Evolutionary conservation across 2,888 invertebrate genomes (phyloP).

Genomic region (Limulus polyphemus): DNA sequence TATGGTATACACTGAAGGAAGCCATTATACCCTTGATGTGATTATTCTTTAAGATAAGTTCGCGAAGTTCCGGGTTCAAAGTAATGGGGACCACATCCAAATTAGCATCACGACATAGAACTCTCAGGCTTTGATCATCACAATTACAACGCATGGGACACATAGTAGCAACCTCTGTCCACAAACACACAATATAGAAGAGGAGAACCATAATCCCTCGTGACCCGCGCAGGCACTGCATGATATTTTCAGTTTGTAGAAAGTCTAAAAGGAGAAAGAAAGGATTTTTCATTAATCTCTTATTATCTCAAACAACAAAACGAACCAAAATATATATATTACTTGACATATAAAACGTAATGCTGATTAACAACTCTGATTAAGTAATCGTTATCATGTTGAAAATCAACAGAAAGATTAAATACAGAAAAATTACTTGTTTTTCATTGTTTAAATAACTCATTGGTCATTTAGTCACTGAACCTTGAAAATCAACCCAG

Average conservation of each 20-base stretch:
- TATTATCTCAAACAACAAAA: too few relatives aligned
- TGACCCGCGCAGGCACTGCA: constrained; percentile 1
- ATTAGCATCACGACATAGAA: constrained; percentile 55
- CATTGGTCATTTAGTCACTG: too few relatives aligned
- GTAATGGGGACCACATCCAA: constrained; percentile 76
- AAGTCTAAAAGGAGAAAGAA: too few relatives aligned
- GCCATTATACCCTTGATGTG: constrained; percentile 62
- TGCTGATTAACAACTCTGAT: too few relatives aligned
- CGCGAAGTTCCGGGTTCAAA: constrained; percentile 52
- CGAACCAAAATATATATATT: too few relatives aligned
- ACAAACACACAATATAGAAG: constrained; percentile 1
- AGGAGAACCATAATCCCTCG: constrained; percentile 2
- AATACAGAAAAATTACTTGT: too few relatives aligned
- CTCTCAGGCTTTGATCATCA: constrained; percentile 63
- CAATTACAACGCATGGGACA: constrained; percentile 71
- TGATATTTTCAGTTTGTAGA: background rate
- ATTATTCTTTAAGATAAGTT: constrained; percentile 69
- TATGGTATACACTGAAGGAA: constrained; percentile 64
- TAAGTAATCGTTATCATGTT: too few relatives aligned
- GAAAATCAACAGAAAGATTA: too few relatives aligned
- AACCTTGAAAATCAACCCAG: too few relatives aligned
- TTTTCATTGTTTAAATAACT: too few relatives aligned
- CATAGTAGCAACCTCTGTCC: constrained; percentile 31
- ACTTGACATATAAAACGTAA: too few relatives aligned
- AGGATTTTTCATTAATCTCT: too few relatives aligned